phyloP scores from a whole-genome alignment of 30 jellyfish, hydroid and myxozoan genomes.

The Aurelia sp. region DNA sequence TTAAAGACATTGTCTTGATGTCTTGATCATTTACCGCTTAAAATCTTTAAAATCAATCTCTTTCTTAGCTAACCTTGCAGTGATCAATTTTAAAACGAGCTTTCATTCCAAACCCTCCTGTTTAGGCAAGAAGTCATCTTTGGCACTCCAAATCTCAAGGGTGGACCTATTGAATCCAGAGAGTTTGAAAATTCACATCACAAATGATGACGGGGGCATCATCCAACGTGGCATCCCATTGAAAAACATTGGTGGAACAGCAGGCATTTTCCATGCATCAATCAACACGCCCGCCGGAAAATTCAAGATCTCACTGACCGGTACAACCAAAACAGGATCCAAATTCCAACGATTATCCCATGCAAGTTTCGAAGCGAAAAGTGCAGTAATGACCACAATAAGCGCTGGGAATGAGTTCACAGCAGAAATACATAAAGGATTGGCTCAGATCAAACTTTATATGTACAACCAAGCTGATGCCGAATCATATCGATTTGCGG shows the following conservation, averaged over 20 bases:
- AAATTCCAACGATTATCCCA: constrained; percentile 72
- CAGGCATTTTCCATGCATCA: constrained; percentile 24
- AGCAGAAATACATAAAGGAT: constrained; percentile 22
- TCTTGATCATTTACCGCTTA: no score
- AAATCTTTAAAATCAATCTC: no score
- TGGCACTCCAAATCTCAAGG: constrained; percentile 49
- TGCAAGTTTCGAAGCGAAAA: constrained; percentile 34
- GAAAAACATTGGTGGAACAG: constrained; percentile 1
- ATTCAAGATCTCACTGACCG: constrained; percentile 41
- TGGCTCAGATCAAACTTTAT: constrained; percentile 3
- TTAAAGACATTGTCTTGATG: no score
- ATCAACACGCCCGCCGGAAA: constrained; percentile 49
- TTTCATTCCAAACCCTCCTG: no score
- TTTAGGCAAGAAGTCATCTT: constrained; percentile 34
- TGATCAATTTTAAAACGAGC: no score
- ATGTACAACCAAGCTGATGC: constrained; percentile 34
- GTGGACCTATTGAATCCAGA: constrained; percentile 24
- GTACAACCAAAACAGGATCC: constrained; percentile 53
- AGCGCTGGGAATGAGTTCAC: constrained; percentile 66
- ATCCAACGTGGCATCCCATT: constrained; percentile 3
- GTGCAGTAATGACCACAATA: constrained; percentile 14
- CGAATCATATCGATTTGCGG: constrained; percentile 17
- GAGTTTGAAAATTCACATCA: constrained; percentile 20
- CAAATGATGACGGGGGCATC: constrained; percentile 25
- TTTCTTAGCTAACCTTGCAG: no score